Conservation (phyloP, 1,140 invertebrate species). For the Drosophila sp. region DNA sequence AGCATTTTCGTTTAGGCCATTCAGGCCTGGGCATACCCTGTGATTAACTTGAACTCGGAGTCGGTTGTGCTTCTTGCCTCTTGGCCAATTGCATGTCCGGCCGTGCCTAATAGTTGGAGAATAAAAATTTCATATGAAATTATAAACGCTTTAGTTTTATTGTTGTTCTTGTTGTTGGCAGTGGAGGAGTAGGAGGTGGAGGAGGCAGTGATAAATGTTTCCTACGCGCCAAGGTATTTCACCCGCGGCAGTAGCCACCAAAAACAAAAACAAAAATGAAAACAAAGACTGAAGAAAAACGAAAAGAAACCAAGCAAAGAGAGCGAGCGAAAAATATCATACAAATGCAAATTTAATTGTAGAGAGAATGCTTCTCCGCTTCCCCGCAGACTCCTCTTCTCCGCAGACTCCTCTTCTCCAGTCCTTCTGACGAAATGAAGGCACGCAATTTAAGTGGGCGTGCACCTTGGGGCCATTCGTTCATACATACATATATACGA, state of each 20-base stretch:
- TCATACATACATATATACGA: conserved; percentile 42
- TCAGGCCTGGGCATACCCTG: conserved; percentile 73
- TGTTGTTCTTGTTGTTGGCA: conserved; percentile 38
- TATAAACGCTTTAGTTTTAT: conserved; percentile 81
- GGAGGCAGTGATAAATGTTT: conserved; percentile 82
- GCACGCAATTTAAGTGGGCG: conserved; percentile 83
- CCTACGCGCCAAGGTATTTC: conserved; percentile 81
- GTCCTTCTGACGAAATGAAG: conserved; percentile 59
- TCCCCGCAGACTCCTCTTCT: conserved; percentile 36
- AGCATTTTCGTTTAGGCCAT: conserved; percentile 83
- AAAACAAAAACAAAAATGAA: conserved; percentile 1
- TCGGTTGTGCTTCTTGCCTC: conserved; percentile 37
- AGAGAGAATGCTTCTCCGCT: conserved; percentile 57
- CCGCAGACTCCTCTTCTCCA: conserved; percentile 43
- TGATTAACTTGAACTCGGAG: conserved; percentile 71
- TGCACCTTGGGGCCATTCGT: conserved; percentile 55
- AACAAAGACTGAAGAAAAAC: too few species aligned
- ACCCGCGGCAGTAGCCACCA: conserved; percentile 63
- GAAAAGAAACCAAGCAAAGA: conserved; percentile 13
- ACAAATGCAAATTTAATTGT: conserved; percentile 83
- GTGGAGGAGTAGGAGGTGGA: conserved; percentile 37
- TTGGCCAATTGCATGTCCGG: conserved; percentile 74
- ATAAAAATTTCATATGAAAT: conserved; percentile 79
- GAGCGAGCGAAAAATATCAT: conserved; percentile 50
- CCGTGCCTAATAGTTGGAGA: conserved; percentile 70